A percentile compares a stretch with the other conserved stretches of the same genome.
Evolutionary conservation across 1,140 invertebrate species (phyloP).

Genomic region (Leptoteleia sp.): DNA sequence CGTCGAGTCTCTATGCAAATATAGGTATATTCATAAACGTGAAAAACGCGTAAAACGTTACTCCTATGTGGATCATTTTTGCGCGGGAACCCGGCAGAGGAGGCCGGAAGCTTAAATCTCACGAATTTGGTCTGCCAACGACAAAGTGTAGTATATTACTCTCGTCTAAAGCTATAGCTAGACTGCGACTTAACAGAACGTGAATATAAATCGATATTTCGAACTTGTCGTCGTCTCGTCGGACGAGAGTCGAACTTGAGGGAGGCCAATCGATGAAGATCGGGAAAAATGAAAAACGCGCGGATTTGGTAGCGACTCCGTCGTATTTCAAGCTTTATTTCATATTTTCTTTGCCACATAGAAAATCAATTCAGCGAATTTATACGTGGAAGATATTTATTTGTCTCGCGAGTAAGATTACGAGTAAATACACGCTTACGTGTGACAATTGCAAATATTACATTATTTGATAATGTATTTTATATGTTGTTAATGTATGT

Average conservation of each 20-base stretch:
- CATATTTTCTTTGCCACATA: conserved; percentile 7
- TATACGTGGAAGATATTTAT: background rate
- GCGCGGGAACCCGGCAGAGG: conserved; percentile 38
- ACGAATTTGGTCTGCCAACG: conserved; percentile 39
- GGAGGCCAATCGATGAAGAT: conserved; percentile 23
- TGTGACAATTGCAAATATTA: too few relatives aligned
- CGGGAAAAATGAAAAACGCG: conserved; percentile 35
- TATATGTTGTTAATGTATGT: too few relatives aligned
- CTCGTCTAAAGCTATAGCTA: conserved; percentile 3
- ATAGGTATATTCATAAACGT: conserved; percentile 35
- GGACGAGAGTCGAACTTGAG: conserved; percentile 24
- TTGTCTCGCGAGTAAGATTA: background rate
- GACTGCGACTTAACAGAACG: conserved; percentile 6
- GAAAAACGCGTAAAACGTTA: conserved; percentile 54
- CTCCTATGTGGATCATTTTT: conserved; percentile 40
- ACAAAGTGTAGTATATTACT: conserved; percentile 40
- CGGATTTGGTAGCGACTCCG: conserved; percentile 27
- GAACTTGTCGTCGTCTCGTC: conserved; percentile 25
- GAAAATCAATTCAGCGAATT: conserved; percentile 17
- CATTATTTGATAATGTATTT: too few relatives aligned
- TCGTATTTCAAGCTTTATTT: conserved; percentile 38
- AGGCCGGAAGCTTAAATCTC: conserved; percentile 54
- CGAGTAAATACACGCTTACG: too few relatives aligned
- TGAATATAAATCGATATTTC: conserved; percentile 56
- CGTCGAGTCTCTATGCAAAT: conserved; percentile 37